phyloP scores from a whole-genome alignment of 2,113 vertebrate species.

The Pollimyrus isidori region DNA sequence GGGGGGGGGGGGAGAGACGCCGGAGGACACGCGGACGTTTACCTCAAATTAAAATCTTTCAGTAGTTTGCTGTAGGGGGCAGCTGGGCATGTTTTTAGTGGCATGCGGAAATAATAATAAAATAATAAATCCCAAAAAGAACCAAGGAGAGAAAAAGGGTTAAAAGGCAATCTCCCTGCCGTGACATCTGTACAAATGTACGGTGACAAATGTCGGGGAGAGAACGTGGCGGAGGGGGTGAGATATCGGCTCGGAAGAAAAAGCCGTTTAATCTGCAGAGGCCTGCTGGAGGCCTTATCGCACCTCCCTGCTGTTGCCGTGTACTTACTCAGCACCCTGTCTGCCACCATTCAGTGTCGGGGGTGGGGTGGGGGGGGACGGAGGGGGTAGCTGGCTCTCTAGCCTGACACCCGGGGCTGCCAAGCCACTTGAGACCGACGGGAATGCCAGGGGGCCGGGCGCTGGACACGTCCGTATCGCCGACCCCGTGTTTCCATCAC shows the following conservation, averaged over 20 bases:
- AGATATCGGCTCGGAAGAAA: slow-evolving; percentile 33
- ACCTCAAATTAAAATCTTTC: neutral
- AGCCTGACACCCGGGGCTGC: neutral
- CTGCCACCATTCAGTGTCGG: slow-evolving; percentile 31
- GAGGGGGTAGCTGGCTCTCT: neutral
- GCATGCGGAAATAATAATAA: neutral
- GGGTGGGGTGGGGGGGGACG: neutral
- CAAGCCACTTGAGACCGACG: neutral
- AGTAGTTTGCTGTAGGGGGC: neutral
- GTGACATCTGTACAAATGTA: slow-evolving; percentile 62
- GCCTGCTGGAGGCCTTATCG: slow-evolving; percentile 59
- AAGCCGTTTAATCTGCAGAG: slow-evolving; percentile 66
- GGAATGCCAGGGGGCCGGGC: neutral
- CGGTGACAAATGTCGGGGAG: slow-evolving; percentile 54
- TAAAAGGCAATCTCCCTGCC: slow-evolving; percentile 61
- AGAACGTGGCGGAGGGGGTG: slow-evolving; percentile 50
- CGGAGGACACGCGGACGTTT: neutral
- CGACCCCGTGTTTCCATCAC: neutral
- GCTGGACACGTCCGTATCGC: neutral
- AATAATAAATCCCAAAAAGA: neutral
- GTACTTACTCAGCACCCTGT: slow-evolving; percentile 52
- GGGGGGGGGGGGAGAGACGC: no score
- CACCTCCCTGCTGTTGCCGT: slow-evolving; percentile 53
- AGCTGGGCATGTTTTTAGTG: neutral
- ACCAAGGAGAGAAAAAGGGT: slow-evolving; percentile 27